Conservation (phyloP, 2,888 invertebrate genomes). For the Limulus polyphemus region DNA sequence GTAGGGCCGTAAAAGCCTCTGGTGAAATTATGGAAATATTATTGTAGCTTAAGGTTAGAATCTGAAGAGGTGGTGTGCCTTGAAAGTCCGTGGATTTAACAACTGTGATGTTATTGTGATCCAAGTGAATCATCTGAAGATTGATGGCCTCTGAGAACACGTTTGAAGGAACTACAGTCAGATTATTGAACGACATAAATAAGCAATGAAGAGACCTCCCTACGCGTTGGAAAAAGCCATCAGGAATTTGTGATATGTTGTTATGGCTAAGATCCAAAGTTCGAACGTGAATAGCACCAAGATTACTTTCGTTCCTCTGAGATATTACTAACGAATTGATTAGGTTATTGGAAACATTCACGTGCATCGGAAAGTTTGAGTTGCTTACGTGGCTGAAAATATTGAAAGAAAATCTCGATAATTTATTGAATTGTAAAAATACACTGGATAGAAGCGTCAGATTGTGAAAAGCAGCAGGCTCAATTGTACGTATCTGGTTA, state of each 20-base stretch:
- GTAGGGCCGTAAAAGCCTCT: background rate
- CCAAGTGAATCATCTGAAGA: conserved; percentile 16
- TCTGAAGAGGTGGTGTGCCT: conserved; percentile 16
- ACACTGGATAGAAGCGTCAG: conserved; percentile 61
- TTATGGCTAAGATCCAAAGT: conserved; percentile 56
- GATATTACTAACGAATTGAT: conserved; percentile 11
- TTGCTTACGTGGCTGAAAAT: conserved; percentile 56
- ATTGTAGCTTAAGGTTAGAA: conserved; percentile 9
- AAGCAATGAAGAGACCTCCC: conserved; percentile 53
- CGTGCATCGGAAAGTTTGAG: conserved; percentile 42
- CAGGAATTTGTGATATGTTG: conserved; percentile 48
- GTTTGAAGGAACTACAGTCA: conserved; percentile 50
- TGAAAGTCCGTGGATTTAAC: conserved; percentile 16
- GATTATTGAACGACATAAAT: conserved; percentile 58
- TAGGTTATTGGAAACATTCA: conserved; percentile 21
- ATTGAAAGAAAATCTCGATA: conserved; percentile 53
- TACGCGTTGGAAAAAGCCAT: conserved; percentile 50
- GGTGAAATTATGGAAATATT: background rate
- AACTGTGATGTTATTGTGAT: conserved; percentile 13
- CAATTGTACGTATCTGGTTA: conserved; percentile 62
- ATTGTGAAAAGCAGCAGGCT: conserved; percentile 57
- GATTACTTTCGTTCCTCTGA: conserved; percentile 31
- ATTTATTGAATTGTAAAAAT: conserved; percentile 62
- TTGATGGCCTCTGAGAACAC: conserved; percentile 10
- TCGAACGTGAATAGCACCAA: conserved; percentile 14